phyloP scores from a whole-genome alignment of 1,140 invertebrate species.

The Drosophila azteca region DNA sequence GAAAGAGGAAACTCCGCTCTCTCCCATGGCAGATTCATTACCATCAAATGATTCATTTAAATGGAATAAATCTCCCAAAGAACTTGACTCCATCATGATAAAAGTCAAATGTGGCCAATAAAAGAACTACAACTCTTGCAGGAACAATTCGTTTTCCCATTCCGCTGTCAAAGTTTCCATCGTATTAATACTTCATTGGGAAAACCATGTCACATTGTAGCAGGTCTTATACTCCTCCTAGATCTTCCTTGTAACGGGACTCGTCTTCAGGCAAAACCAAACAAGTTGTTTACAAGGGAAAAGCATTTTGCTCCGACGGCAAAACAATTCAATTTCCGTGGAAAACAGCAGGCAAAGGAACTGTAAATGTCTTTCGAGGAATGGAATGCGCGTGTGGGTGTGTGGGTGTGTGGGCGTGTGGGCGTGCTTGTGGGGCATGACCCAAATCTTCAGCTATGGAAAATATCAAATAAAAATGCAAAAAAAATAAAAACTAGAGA shows the following conservation, averaged over 20 bases:
- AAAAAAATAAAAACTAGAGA: slow-evolving; percentile 33
- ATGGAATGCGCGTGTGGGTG: slow-evolving; percentile 22
- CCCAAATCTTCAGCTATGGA: slow-evolving; percentile 67
- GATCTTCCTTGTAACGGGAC: not conserved
- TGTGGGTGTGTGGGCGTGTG: slow-evolving; percentile 30
- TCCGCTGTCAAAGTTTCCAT: slow-evolving; percentile 37
- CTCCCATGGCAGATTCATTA: not conserved
- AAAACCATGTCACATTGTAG: slow-evolving; percentile 31
- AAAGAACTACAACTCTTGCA: slow-evolving; percentile 21
- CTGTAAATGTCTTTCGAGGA: slow-evolving; percentile 41
- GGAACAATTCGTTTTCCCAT: not conserved
- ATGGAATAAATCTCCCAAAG: slow-evolving; percentile 19
- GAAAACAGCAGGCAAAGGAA: slow-evolving; percentile 52
- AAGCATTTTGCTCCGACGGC: slow-evolving; percentile 21
- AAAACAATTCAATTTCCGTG: slow-evolving; percentile 80
- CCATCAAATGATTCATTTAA: not conserved
- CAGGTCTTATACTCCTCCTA: slow-evolving; percentile 29
- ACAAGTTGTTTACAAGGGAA: slow-evolving; percentile 71
- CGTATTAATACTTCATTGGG: slow-evolving; percentile 77
- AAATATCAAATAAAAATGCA: slow-evolving; percentile 71
- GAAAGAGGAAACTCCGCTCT: not conserved
- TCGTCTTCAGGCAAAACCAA: not conserved
- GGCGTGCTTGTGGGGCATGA: slow-evolving; percentile 56
- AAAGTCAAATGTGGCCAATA: slow-evolving; percentile 63
- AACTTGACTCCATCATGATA: slow-evolving; percentile 26